Conservation (phyloP, 2,113 vertebrate genomes). For the Dolichallabes microphthalmus region DNA sequence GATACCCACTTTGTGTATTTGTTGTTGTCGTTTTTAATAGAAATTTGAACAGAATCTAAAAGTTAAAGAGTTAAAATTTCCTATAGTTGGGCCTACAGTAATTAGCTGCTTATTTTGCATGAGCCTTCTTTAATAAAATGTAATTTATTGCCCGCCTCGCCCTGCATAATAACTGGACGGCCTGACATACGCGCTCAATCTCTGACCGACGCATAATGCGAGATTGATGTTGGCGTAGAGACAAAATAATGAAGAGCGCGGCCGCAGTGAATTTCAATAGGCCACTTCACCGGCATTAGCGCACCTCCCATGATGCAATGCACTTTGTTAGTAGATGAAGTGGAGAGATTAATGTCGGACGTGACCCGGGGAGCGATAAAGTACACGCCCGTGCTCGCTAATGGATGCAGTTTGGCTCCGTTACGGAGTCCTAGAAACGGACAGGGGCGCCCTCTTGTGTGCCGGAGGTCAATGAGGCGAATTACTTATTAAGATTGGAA, state of each 20-base stretch:
- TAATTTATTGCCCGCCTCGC: slow-evolving; percentile 41
- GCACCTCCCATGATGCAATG: slow-evolving; percentile 31
- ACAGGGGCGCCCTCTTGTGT: slow-evolving; percentile 14
- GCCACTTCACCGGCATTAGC: slow-evolving; percentile 46
- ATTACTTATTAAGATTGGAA: background rate
- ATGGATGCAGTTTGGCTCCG: slow-evolving; percentile 10
- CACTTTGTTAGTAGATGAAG: slow-evolving; percentile 41
- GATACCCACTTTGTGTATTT: background rate
- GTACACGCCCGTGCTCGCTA: background rate
- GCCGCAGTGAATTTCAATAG: slow-evolving; percentile 50
- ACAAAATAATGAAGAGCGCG: slow-evolving; percentile 48
- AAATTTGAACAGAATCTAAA: background rate
- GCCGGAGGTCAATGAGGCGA: slow-evolving; percentile 11
- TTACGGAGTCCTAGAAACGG: background rate
- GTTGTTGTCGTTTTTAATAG: background rate
- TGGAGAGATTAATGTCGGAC: slow-evolving; percentile 43
- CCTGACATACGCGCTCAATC: slow-evolving; percentile 44
- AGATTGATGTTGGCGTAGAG: slow-evolving; percentile 49
- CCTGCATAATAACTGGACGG: slow-evolving; percentile 39
- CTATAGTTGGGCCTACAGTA: background rate
- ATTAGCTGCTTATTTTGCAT: slow-evolving; percentile 32
- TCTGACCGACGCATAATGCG: slow-evolving; percentile 38
- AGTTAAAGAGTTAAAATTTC: background rate
- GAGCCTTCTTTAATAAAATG: slow-evolving; percentile 48
- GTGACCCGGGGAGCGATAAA: slow-evolving; percentile 14